Percentiles rank a stretch among this genome's conserved stretches.
Conservation (phyloP, 2,888 invertebrate genomes). For the Frankliniella intonsa region DNA sequence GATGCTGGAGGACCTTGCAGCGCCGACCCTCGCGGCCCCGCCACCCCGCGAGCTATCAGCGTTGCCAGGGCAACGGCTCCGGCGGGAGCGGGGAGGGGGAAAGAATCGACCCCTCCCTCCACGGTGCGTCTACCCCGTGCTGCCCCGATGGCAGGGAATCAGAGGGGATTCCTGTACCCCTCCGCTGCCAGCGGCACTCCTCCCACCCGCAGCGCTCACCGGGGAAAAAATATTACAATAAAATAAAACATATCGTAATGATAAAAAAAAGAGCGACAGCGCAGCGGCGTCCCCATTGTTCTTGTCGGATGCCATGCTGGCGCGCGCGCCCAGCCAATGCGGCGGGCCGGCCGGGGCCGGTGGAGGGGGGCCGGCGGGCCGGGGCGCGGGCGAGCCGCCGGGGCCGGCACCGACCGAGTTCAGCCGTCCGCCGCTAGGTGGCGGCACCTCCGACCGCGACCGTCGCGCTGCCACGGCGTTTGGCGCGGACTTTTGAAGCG, state of each 20-base stretch:
- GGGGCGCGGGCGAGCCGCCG: slow-evolving; percentile 28
- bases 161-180: background rate
- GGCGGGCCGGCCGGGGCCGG: background rate
- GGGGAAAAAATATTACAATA: background rate
- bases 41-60: slow-evolving; percentile 51
- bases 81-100: slow-evolving; percentile 40
- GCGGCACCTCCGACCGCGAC: background rate
- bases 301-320: slow-evolving; percentile 32
- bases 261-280: slow-evolving; percentile 40
- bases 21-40: background rate
- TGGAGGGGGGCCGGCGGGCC: background rate
- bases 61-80: slow-evolving; percentile 52
- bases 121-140: background rate
- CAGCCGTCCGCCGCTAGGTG: background rate
- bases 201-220: background rate
- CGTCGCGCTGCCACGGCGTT: background rate
- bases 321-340: slow-evolving; percentile 24
- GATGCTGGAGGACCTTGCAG: background rate
- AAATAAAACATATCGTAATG: background rate
- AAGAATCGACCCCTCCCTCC: slow-evolving; percentile 31
- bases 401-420: slow-evolving; percentile 25
- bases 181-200: background rate
- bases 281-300: slow-evolving; percentile 17
- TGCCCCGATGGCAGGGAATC: background rate
- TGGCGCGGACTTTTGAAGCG: background rate